phyloP scores from a whole-genome alignment of 2,888 invertebrate species.

The Spilarctia lutea region DNA sequence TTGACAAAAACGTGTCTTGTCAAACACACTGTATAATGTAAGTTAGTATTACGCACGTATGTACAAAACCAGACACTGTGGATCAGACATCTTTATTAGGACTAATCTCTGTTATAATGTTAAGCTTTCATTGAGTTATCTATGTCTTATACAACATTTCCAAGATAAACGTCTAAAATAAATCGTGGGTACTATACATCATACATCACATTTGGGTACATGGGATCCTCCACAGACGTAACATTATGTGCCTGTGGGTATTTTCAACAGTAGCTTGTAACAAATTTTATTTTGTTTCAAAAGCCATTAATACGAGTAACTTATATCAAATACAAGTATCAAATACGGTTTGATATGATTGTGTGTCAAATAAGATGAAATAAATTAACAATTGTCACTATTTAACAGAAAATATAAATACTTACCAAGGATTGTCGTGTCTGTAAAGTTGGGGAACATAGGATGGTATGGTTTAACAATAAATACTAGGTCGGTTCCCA shows the following conservation, averaged over 20 bases:
- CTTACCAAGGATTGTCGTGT: constrained; percentile 61
- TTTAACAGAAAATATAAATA: not conserved
- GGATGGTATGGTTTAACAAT: constrained; percentile 76
- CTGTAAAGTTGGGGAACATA: constrained; percentile 67
- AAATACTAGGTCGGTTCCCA: constrained; percentile 78
- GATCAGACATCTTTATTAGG: not conserved
- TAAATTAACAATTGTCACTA: not conserved
- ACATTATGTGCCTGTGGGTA: not conserved
- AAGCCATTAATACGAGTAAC: too few relatives aligned
- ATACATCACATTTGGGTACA: not conserved
- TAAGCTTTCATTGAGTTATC: not conserved
- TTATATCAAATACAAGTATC: not conserved
- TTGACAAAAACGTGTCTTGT: too few relatives aligned
- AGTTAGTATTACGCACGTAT: not conserved
- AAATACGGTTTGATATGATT: too few relatives aligned
- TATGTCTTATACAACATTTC: not conserved
- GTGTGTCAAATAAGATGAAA: not conserved
- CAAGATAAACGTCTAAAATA: not conserved
- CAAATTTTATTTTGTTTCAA: not conserved
- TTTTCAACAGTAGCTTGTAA: not conserved
- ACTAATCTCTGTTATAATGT: not conserved
- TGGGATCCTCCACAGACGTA: too few relatives aligned
- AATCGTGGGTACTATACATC: too few relatives aligned
- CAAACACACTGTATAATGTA: too few relatives aligned
- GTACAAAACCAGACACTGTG: not conserved